These are phyloP conservation scores for Chaenogobius annularis DNA, from an alignment of 2,113 vertebrate species.

Conservation along the genomic window DNA sequence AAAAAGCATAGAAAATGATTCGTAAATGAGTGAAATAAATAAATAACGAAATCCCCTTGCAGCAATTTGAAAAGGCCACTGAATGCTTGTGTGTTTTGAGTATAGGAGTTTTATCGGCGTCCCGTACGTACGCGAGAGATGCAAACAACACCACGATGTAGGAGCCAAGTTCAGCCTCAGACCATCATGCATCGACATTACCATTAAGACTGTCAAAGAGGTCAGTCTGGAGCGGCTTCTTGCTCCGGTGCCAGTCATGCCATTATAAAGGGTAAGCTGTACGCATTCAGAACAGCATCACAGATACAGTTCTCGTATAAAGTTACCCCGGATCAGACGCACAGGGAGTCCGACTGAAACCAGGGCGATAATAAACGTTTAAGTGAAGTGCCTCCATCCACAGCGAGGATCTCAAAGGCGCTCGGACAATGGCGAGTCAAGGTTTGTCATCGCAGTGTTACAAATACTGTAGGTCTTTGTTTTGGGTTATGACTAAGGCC, in stretches of 20 bases:
- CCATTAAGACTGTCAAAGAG: slow-evolving; percentile 35
- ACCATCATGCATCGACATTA: slow-evolving; percentile 58
- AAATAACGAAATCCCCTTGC: slow-evolving; percentile 67
- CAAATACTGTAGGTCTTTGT: slow-evolving; percentile 29
- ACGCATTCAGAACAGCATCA: slow-evolving; percentile 42
- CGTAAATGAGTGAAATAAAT: slow-evolving; percentile 65
- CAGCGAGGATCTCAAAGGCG: slow-evolving; percentile 60
- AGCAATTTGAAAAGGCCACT: slow-evolving; percentile 76
- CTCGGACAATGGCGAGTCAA: slow-evolving; percentile 43
- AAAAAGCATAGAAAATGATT: slow-evolving; percentile 39
- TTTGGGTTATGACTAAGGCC: slow-evolving; percentile 33
- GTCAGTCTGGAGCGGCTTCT: slow-evolving; percentile 12
- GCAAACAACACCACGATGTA: slow-evolving; percentile 58
- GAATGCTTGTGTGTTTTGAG: slow-evolving; percentile 51
- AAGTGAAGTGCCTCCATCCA: slow-evolving; percentile 59
- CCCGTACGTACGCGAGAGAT: slow-evolving; percentile 28
- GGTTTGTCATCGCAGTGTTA: slow-evolving; percentile 25
- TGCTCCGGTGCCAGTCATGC: slow-evolving; percentile 49
- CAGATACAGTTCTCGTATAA: slow-evolving; percentile 35
- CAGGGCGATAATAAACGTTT: slow-evolving; percentile 26
- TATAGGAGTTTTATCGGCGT: slow-evolving; percentile 9
- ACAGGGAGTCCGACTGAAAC: slow-evolving; percentile 11
- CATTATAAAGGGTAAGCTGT: slow-evolving; percentile 36
- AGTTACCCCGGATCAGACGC: slow-evolving; percentile 13
- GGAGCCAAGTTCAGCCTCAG: slow-evolving; percentile 38